Evolutionary conservation across 2,888 invertebrate species (phyloP), one percentile per base, ranked within the genome.

Genomic region (Ctena decussata): DNA sequence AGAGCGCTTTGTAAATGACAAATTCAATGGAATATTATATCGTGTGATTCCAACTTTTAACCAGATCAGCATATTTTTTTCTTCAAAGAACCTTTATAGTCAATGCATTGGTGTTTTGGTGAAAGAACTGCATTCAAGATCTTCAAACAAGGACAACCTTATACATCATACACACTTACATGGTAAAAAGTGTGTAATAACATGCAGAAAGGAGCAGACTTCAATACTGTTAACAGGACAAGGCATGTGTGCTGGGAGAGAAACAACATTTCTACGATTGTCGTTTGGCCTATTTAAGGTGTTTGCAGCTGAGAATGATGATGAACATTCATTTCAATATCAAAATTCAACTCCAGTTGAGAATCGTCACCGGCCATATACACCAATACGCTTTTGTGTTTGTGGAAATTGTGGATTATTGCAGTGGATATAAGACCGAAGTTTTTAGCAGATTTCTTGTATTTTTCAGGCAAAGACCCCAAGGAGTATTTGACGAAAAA

Each of bases 401-500:
- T 8, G 8, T 18, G 44, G 18, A n/a, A 44, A 44, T 44, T 44
- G 44, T 70, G 30, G 70, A 70, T 70, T 35, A 8, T 41, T 15
- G 15, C 73, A 57, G 30, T 32, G 15, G n/a, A 37, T 27, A 41
- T 73, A 8, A n/a, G 30, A 37, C n/a, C 30, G 57, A 27, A n/a
- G 27, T 21, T 46, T n/a, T 60, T 27, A 37, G 18, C 21, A 53
- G 35, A 41, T 69, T 37, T 6, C 69, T 79, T 87, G 82, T 53
- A 37, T 76, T 83, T 91, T 93, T 77, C 91, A 94, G 93, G 82
- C 71, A 92, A 89, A 78, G 92, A 93, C 46, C 85, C 85, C 0
- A 89, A 87, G 69, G 92, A 93, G n/a, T n/a, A n/a, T n/a, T n/a
- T n/a, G n/a, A n/a, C n/a, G n/a, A n/a, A n/a, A n/a, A n/a, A n/a